phyloP scores from a whole-genome alignment of 2,797 vertebrate genomes.

The Pipistrellus pipistrellus region DNA sequence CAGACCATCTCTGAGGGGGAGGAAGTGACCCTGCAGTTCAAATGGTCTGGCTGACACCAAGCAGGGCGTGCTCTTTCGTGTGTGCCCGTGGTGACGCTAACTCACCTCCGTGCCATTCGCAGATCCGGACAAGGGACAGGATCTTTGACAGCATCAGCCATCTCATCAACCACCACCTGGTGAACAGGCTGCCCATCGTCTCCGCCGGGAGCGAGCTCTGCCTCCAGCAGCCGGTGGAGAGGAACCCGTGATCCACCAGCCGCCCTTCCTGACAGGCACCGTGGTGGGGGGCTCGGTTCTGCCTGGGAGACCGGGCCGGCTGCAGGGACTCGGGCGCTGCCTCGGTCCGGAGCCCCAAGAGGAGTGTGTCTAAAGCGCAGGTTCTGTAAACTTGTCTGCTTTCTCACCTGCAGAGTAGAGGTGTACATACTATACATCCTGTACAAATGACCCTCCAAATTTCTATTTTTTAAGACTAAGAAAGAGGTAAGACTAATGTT shows the following conservation, averaged over 20 bases:
- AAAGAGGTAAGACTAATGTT: slow-evolving; percentile 91
- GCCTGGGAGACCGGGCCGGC: background rate
- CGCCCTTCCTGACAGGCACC: slow-evolving; percentile 36
- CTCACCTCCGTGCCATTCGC: slow-evolving; percentile 68
- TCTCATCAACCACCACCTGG: slow-evolving; percentile 97
- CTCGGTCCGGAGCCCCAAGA: background rate
- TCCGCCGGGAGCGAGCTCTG: slow-evolving; percentile 98
- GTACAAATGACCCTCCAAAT: slow-evolving; percentile 87
- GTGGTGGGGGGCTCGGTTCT: slow-evolving; percentile 15
- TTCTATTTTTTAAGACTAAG: slow-evolving; percentile 97
- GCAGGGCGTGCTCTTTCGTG: fast-evolving
- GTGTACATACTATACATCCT: slow-evolving; percentile 88
- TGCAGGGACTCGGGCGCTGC: slow-evolving; percentile 60
- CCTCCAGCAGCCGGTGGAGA: slow-evolving; percentile 95
- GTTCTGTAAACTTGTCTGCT: slow-evolving; percentile 91
- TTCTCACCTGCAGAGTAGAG: slow-evolving; percentile 93
- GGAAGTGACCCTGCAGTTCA: background rate
- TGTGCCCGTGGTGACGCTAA: background rate
- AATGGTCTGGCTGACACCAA: background rate
- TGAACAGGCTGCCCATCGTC: slow-evolving; percentile 97
- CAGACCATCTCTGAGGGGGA: background rate
- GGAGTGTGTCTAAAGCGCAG: slow-evolving; percentile 85
- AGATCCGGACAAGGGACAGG: slow-evolving; percentile 98
- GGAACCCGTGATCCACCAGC: slow-evolving; percentile 90
- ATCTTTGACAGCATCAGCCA: slow-evolving; percentile 98